Evolutionary conservation across 1,140 invertebrate species (phyloP), one percentile per base, ranked within the genome.

Genomic region (Hycleus phaleratus): DNA sequence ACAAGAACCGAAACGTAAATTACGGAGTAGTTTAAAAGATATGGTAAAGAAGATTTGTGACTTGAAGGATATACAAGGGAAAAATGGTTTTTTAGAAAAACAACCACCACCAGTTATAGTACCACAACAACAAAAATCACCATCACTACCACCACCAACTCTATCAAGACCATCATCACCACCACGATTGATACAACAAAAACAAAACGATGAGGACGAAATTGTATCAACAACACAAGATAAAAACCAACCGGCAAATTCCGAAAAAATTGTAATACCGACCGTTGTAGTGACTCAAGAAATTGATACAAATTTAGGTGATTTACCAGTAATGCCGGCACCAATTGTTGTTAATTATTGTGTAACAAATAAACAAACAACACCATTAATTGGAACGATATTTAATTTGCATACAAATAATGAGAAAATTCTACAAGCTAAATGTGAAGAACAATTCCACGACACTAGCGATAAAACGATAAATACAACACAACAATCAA

Each of bases 381-480:
- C 61, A 26, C 49, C 49, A 4, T 54, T 67, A 38, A 60, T 63
- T 4, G 63, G 64, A 49, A 65, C 56, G 4, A 65, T 65, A 3
- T 63, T 65, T 40, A 65, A 67, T 47, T 57, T 67, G 8, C 47
- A 59, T 32, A 51, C 56, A 26, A 61, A 61, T 38, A 56, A 65
- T 8, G 66, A 68, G 43, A 62, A 62, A 26, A 64, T 49, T 18
- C 40, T 66, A 11, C 63, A 68, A 48, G 62, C 64, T 8, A 66
- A 68, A 55, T 59, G 64, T 54, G 52, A 54, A 38, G 10, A 25
- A 51, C 39, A 43, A 10, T 8, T 42, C 38, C 39, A 7, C 7
- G 3, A 51, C 3, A 43, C 3, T 5, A 38, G 2, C 8, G 45
- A 54, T 3, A 18, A 18, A 18, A 18, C 18, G 18, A 18, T 18